Evolutionary conservation across 2,113 vertebrate species (phyloP).

Genomic region (Myanophis thanlyinensis): DNA sequence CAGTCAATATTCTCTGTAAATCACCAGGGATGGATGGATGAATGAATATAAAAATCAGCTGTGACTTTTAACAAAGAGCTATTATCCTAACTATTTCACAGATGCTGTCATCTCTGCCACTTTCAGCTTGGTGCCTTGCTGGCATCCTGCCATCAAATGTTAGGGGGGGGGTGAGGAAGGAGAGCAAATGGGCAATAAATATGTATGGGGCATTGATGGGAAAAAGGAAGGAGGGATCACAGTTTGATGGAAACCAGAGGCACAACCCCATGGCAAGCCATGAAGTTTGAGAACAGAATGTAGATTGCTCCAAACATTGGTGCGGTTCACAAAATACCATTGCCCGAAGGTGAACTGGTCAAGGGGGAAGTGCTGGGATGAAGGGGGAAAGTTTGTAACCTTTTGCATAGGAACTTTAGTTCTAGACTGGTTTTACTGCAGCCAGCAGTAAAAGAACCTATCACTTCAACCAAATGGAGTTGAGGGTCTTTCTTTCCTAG

Average conservation of each 20-base stretch:
- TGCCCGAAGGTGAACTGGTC: not conserved
- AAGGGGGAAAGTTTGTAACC: not conserved
- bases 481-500: not conserved
- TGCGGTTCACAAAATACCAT: not conserved
- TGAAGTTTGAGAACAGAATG: not conserved
- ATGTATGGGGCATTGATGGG: not conserved
- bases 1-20: not conserved
- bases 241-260: not conserved
- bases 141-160: not conserved
- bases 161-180: not conserved
- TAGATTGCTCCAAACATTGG: not conserved
- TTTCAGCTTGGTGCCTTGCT: not conserved
- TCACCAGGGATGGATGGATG: not conserved
- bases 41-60: not conserved
- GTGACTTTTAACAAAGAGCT: not conserved
- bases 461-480: not conserved
- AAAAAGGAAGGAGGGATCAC: not conserved
- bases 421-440: not conserved
- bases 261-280: not conserved
- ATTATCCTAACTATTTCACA: not conserved
- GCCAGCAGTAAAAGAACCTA: not conserved
- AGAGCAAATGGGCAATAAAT: not conserved
- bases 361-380: not conserved
- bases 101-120: not conserved
- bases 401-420: not conserved